Base-by-base conservation (phyloP, 2,113 vertebrate species). In the Myotis yumanensis region DNA sequence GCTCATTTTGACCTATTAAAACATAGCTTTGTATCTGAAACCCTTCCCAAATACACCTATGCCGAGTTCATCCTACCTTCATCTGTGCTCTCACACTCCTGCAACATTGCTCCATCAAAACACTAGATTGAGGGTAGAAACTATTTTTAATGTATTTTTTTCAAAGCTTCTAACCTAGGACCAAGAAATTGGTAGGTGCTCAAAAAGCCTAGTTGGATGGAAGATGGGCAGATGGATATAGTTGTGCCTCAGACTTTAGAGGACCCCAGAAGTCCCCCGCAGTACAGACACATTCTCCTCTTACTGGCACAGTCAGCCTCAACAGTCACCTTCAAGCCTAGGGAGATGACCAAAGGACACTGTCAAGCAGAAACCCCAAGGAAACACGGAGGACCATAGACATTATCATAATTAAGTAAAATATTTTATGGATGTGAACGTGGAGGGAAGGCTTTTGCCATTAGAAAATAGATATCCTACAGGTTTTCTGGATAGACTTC, bases 311-410 rank as follows among this genome's bases (percentile, higher is more conserved):
- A 32, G 2, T 40, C 18, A 11, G 10, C 14, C 4, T 0, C 11
- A 2, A 23, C 10, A 30, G 25, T 16, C 23, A 35, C 62, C 10
- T 30, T 23, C 79, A 91, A 28, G 62, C 14, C 10, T 54, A 23
- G 11, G 4, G 7, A 90, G 11, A 37, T 2, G 11, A n/a, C 40
- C 12, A 37, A 17, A 87, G 32, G 23, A 3, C 1, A 18, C 0
- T 25, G 48, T 30, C 59, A 52, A n/a, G 57, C 15, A 40, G 37
- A 76, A 80, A 14, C 32, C 32, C n/a, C 35, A 14, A 54, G 11
- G n/a, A 64, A 54, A n/a, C n/a, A 46, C 2, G 5, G 52, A 15
- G 43, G 17, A 40, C n/a, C 7, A 5, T 1, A 0, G 0, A 15
- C 28, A 40, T 87, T n/a, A 62, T 40, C 35, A 79, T 20, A 28